Conservation (phyloP, 1,140 invertebrate species). For the Drosophila tropicalis region DNA sequence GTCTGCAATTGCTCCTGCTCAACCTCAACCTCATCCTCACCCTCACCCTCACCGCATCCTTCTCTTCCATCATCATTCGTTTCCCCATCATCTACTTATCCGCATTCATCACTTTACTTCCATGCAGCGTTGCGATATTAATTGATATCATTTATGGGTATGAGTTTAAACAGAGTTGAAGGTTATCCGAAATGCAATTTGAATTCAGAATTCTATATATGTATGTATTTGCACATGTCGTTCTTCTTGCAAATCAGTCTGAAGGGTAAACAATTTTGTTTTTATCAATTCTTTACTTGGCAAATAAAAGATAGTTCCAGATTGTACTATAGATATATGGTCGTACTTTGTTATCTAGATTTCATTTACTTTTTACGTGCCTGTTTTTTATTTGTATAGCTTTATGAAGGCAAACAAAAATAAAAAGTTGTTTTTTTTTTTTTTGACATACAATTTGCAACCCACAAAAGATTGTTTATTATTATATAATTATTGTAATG, state of each 20-base stretch:
- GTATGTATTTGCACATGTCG: too few relatives aligned
- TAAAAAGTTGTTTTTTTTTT: too few relatives aligned
- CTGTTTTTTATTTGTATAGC: not conserved
- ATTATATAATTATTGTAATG: too few relatives aligned
- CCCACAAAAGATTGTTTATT: too few relatives aligned
- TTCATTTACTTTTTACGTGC: not conserved
- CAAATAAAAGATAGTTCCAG: slow-evolving; percentile 7
- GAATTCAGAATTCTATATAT: not conserved
- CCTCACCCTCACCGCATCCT: not conserved
- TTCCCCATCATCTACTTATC: too few relatives aligned
- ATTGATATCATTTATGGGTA: slow-evolving; percentile 1
- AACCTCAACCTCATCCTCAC: not conserved
- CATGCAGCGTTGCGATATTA: not conserved
- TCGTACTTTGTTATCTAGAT: slow-evolving; percentile 2
- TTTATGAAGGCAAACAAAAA: too few relatives aligned
- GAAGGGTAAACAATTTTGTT: not conserved
- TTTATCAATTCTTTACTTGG: not conserved
- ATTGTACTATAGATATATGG: not conserved
- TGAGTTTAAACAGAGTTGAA: slow-evolving; percentile 13
- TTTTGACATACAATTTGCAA: too few relatives aligned
- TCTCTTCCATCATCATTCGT: not conserved
- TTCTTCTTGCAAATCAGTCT: not conserved
- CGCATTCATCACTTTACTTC: not conserved
- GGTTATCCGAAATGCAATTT: slow-evolving; percentile 5
- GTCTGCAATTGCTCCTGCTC: not conserved